Percentiles rank a stretch among this genome's conserved stretches.
Evolutionary conservation across 1,140 invertebrate species (phyloP).

Genomic region (Pseudoatta argentina): DNA sequence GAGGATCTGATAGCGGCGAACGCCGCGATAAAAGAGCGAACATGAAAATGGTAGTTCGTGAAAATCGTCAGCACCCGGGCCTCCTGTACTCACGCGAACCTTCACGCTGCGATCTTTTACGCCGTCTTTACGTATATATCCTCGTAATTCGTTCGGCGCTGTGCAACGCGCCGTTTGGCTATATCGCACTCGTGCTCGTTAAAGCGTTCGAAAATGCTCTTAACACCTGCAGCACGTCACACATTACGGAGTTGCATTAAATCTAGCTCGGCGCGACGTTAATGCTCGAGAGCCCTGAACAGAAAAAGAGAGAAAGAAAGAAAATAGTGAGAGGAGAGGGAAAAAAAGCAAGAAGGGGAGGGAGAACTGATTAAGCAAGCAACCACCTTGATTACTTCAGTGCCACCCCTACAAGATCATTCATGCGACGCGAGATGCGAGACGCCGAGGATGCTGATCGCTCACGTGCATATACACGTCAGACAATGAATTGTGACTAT

Average conservation of each 20-base stretch:
- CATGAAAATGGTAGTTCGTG: conserved; percentile 8
- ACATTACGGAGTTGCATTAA: conserved; percentile 58
- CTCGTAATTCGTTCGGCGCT: conserved; percentile 52
- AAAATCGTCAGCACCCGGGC: conserved; percentile 33
- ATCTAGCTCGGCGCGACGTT: conserved; percentile 57
- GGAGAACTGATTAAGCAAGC: not conserved
- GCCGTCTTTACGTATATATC: conserved; percentile 44
- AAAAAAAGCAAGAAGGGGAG: not conserved
- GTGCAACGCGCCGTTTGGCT: conserved; percentile 28
- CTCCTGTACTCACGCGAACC: conserved; percentile 32
- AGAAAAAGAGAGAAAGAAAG: not conserved
- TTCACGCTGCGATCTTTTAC: conserved; percentile 32
- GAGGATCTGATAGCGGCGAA: not conserved
- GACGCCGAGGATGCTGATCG: not conserved
- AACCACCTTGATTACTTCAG: conserved; percentile 33
- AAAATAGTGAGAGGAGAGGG: not conserved
- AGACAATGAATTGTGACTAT: conserved; percentile 33
- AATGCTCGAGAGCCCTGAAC: conserved; percentile 22
- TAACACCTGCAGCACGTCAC: conserved; percentile 62
- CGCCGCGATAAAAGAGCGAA: conserved; percentile 32
- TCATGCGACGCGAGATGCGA: not conserved
- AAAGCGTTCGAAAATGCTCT: conserved; percentile 57
- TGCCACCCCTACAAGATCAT: conserved; percentile 12
- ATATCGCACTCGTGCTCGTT: conserved; percentile 46
- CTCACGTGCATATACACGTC: conserved; percentile 41